Base-by-base conservation (phyloP, 1,140 invertebrate species). In the Geopemphigus sp. region DNA sequence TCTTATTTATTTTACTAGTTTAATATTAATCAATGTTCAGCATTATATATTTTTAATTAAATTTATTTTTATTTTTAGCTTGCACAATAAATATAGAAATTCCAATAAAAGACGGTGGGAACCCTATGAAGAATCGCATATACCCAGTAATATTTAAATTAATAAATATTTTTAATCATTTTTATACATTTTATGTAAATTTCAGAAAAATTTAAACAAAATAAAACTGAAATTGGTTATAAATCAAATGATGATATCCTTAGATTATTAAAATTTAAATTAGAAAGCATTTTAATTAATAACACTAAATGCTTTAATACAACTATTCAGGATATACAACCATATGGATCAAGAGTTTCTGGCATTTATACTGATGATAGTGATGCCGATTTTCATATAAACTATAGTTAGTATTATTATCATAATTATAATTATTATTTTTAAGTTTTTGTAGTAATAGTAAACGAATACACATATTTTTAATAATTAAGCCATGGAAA, bases 361-460 rank as follows among this genome's bases (percentile, higher is more conserved):
- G 85, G 86, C 14, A 80, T 87, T 53, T 85, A 84, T 6, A 83
- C 84, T 61, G 47, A 78, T 24, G 84, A 85, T 39, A 88, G 87
- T 80, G 87, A 89, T 83, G 82, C 88, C 63, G 87, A 88, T 81
- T 82, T 88, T 47, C 88, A 87, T 83, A 82, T 89, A 22, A 87
- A 88, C 82, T 85, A 84, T 57, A 84, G 86, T 84, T 82, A 83
- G 57, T 63, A 57, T 39, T 63, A 19, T 11, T 50, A 50, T 39
- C 45, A 22, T 22, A 45, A 22, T 22, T 68, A 19, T 68, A 47
- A 8, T 74, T 74, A 15, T 22, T 39, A 22, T 56, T 19, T 8
- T 50, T 22, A 5, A 39, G 39, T 39, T 3, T 17, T 10, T n/a
- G 4, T 11, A n/a, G 19, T 22, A 19, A n/a, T 10, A 39, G 0